These are phyloP conservation scores for Tolmerus cingulatus DNA, from an alignment of 2,888 invertebrate genomes.

Conservation along the genomic window DNA sequence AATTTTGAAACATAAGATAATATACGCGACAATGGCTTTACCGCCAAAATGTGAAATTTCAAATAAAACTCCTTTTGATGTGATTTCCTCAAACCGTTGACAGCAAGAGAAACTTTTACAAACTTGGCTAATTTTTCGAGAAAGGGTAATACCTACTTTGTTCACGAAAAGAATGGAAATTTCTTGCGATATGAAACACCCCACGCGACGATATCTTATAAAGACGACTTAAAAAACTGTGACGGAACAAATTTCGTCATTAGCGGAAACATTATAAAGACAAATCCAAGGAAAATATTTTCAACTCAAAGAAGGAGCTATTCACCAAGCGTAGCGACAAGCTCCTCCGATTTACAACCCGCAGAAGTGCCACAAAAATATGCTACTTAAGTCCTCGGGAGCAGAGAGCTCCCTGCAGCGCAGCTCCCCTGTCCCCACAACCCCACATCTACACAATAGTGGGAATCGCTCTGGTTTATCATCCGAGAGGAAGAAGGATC, in stretches of 20 bases:
- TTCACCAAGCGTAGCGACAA: background rate
- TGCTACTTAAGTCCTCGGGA: background rate
- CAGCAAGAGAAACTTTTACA: background rate
- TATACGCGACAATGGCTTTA: background rate
- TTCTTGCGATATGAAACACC: background rate
- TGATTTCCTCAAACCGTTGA: background rate
- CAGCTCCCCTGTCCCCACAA: background rate
- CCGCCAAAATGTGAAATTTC: background rate
- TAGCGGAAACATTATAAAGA: conserved; percentile 1
- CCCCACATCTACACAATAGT: background rate
- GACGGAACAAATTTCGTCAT: background rate
- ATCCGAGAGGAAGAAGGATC: background rate
- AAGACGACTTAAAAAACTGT: background rate
- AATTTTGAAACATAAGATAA: background rate
- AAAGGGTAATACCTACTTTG: background rate
- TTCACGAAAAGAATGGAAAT: background rate
- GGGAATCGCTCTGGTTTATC: background rate
- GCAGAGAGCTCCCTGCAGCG: background rate
- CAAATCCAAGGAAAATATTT: background rate
- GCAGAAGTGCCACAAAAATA: background rate
- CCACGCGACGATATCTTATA: background rate
- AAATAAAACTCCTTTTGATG: background rate
- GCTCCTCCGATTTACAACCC: background rate
- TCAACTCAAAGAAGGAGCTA: background rate
- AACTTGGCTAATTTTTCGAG: background rate